Percentiles rank a stretch among this genome's conserved stretches.
These are phyloP conservation scores for Dasyprocta punctata DNA, from an alignment of 2,113 vertebrate species.

Conservation along the genomic window DNA sequence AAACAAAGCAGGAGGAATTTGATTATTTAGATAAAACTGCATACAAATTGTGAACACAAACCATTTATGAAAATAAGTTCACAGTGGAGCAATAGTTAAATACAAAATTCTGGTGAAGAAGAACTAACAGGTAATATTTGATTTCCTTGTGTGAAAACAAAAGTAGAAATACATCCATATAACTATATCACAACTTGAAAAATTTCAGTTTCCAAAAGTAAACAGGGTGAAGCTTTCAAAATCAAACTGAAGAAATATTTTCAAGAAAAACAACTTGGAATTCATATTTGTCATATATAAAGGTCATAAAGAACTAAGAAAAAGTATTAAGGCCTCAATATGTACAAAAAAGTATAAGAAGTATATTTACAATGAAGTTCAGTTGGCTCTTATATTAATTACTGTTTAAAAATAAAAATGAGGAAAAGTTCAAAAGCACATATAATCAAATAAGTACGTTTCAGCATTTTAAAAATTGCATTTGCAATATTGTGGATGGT, in stretches of 20 bases:
- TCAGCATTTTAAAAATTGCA: neutral
- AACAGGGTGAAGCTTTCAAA: neutral
- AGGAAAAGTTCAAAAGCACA: neutral
- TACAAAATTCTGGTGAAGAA: conserved; percentile 21
- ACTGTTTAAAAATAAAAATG: neutral
- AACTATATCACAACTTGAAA: neutral
- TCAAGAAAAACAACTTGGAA: neutral
- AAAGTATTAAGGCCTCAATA: neutral
- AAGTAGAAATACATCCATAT: neutral
- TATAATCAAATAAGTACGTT: neutral
- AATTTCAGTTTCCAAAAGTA: conserved; percentile 26
- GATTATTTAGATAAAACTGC: conserved; percentile 47
- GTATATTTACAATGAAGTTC: neutral
- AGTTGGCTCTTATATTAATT: neutral
- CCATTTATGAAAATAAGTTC: conserved; percentile 50
- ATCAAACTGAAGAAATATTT: conserved; percentile 4
- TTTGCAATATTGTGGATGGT: neutral
- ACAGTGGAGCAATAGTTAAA: conserved; percentile 51
- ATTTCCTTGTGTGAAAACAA: conserved; percentile 43
- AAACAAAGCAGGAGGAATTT: conserved; percentile 1
- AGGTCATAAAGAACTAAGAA: neutral
- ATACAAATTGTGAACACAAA: conserved; percentile 48
- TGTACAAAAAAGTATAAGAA: neutral
- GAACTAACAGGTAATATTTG: conserved; percentile 41
- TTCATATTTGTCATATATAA: neutral